These are phyloP conservation scores for Carcharodon carcharias DNA, from an alignment of 2,797 vertebrate species.

Conservation along the genomic window DNA sequence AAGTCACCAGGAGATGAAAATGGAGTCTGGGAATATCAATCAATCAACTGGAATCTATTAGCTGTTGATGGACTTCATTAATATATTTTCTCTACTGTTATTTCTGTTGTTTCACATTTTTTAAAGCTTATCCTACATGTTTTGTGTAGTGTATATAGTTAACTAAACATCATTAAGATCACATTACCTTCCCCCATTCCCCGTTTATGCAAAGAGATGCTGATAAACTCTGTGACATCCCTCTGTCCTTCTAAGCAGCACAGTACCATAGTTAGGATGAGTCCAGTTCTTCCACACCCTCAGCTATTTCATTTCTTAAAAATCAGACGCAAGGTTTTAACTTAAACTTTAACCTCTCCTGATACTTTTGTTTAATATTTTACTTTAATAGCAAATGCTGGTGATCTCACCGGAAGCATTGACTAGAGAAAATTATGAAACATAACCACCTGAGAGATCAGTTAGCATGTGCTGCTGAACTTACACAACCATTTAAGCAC, in stretches of 20 bases:
- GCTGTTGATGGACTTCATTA: neutral
- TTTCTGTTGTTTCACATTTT: neutral
- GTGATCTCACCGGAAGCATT: too few species aligned
- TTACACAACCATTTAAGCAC: neutral
- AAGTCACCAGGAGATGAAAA: neutral
- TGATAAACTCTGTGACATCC: neutral
- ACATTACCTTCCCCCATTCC: neutral
- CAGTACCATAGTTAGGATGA: neutral
- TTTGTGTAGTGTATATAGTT: neutral
- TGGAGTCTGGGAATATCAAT: constrained; percentile 17
- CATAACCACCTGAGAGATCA: too few species aligned
- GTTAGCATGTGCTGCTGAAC: neutral
- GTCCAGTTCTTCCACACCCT: neutral
- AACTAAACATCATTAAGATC: neutral
- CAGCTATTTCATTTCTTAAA: neutral
- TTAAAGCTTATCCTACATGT: neutral
- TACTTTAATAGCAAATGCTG: neutral
- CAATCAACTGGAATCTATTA: constrained; percentile 27
- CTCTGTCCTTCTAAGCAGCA: neutral
- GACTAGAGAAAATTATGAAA: neutral
- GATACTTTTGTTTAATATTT: neutral
- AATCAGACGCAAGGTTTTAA: neutral
- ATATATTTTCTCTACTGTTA: neutral
- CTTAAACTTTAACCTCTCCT: neutral
- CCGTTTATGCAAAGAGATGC: neutral